Base-by-base conservation (phyloP, 2,888 invertebrate genomes). In the Stenoptilia bipunctidactyla region DNA sequence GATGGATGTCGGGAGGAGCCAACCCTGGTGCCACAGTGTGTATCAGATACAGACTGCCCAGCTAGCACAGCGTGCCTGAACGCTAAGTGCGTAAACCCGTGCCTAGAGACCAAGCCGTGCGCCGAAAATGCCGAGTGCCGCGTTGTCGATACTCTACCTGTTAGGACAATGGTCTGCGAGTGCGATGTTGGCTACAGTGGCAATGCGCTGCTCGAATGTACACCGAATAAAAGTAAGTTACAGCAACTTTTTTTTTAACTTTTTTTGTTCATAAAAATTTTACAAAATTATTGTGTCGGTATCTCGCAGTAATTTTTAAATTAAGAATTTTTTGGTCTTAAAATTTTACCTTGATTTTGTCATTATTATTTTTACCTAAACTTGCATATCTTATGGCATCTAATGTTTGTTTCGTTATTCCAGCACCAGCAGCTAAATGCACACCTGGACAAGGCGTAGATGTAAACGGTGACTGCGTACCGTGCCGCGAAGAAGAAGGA, bases 161-260 rank as follows among this genome's bases (percentile, higher is more conserved):
- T 96, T 0, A 87, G 92, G 60, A 95, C 95, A 6, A 92, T 96
- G 92, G 88, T 93, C 45, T 96, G 96, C 60, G 92, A 93, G 69
- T 96, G 96, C 64, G 65, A 91, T 35, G 91, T 92, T 27, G 95
- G 94, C 45, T 94, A 91, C 63, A 90, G 90, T 70, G 96, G 96
- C 65, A 93, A 95, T 64, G 95, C 96, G 13, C 90, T 93, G 6
- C 86, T 91, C 8, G 89, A 91, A 59, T 96, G 96, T 60, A 67
- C 60, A 45, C 66, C 74, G 9, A 90, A 92, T 53, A 90, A 87
- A 84, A 87, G 94, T 90, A 86, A 88, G 88, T 86, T 30, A n/a
- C n/a, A n/a, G n/a, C n/a, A n/a, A n/a, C n/a, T n/a, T n/a, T n/a
- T n/a, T n/a, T n/a, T n/a, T n/a, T n/a, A n/a, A n/a, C n/a, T n/a